Evolutionary conservation across 2,888 invertebrate genomes (phyloP), one percentile per base, ranked within the genome.

Genomic region (Aspidapion aeneum): DNA sequence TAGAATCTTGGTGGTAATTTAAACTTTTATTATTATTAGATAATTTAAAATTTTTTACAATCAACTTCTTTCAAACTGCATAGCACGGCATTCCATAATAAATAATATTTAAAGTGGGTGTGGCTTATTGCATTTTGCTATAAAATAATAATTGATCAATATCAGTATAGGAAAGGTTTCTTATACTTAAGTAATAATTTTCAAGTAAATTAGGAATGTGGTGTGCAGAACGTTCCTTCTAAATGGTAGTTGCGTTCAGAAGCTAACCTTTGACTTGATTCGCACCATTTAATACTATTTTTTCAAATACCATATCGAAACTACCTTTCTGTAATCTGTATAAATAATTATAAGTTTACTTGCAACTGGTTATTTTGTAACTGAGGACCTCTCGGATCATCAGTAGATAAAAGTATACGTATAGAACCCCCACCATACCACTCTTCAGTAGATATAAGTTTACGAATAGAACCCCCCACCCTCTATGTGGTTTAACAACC

Each of bases 81-180:
- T n/a, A 35, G 35, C 35, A 12, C 21, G 58, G 54, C 54, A 20
- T 21, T 49, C 60, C 58, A 58, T 64, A 66, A 64, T 66, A 62
- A 66, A 64, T 64, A 66, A 66, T 64, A 57, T 22, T 52, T 52
- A 52, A 52, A 52, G 52, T 52, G 52, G 52, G 52, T 19, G 52
- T 19, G 52, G 52, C 52, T 18, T 60, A 50, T 61, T 55, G 62
- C 61, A 66, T 66, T 66, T 66, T 66, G 62, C 17, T 17, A 18
- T 52, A 61, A 64, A 62, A 66, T 64, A 66, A 64, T 66, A 66
- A 64, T 66, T 58, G 66, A 66, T 66, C 64, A 63, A 58, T 66
- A 66, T 66, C 64, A 52, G 61, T 59, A 66, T 58, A 54, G 66
- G n/a, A n/a, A n/a, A n/a, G n/a, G n/a, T n/a, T n/a, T n/a, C n/a